These are phyloP conservation scores for Nomada lathburiana DNA, from an alignment of 2,888 invertebrate species.

Conservation along the genomic window DNA sequence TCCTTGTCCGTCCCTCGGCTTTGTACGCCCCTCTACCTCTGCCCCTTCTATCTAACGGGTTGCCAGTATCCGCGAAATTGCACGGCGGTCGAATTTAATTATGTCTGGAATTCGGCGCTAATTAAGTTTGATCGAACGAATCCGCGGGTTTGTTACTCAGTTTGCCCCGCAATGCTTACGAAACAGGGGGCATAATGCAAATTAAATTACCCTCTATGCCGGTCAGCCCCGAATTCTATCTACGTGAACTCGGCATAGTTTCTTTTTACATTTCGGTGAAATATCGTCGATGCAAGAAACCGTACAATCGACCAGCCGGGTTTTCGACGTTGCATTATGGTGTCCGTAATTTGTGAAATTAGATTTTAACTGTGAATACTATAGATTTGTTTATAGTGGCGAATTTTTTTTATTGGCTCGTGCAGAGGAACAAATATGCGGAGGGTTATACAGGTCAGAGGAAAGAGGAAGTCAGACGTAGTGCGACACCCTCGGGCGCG, in stretches of 20 bases:
- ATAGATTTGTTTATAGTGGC: constrained; percentile 22
- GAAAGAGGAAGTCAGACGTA: constrained; percentile 21
- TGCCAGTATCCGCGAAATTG: constrained; percentile 70
- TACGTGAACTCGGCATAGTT: constrained; percentile 51
- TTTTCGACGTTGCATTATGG: no score
- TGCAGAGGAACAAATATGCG: constrained; percentile 72
- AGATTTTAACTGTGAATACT: neutral
- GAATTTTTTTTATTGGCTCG: constrained; percentile 73
- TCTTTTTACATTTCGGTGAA: constrained; percentile 40
- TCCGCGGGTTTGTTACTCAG: constrained; percentile 80
- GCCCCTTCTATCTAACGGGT: constrained; percentile 49
- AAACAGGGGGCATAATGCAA: constrained; percentile 79
- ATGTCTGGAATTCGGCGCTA: constrained; percentile 82
- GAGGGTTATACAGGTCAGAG: constrained; percentile 55
- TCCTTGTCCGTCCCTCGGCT: constrained; percentile 1
- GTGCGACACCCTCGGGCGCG: constrained; percentile 71
- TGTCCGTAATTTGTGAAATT: no score
- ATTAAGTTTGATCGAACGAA: constrained; percentile 83
- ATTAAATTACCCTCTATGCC: constrained; percentile 77
- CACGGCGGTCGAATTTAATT: constrained; percentile 80
- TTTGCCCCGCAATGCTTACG: constrained; percentile 77
- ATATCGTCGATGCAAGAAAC: constrained; percentile 21
- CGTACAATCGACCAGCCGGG: no score
- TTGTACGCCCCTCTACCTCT: constrained; percentile 50
- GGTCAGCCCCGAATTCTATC: constrained; percentile 64